These are phyloP conservation scores for Delichon dasypus DNA, from an alignment of 2,797 vertebrate genomes.

Conservation along the genomic window DNA sequence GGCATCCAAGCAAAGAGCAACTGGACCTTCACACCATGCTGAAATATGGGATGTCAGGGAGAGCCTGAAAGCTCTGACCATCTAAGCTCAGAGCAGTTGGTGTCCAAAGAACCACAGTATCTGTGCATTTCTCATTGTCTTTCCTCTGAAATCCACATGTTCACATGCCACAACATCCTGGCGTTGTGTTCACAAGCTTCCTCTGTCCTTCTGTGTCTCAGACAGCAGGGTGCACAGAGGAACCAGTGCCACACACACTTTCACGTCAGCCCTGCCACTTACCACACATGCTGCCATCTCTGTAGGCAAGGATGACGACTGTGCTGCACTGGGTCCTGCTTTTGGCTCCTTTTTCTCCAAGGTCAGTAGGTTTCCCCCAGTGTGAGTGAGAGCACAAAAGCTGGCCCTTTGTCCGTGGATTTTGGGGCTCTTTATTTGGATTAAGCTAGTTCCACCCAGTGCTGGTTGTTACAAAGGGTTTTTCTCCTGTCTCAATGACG, in stretches of 20 bases:
- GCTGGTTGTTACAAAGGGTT: slow-evolving; percentile 60
- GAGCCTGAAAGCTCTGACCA: not conserved
- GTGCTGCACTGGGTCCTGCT: fast-evolving
- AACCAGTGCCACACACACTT: not conserved
- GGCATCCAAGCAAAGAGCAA: not conserved
- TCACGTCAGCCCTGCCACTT: not conserved
- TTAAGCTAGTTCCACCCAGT: slow-evolving; percentile 35
- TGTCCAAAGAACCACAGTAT: not conserved
- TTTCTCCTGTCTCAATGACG: slow-evolving; percentile 66
- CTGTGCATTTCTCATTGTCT: not conserved
- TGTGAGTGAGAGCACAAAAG: slow-evolving; percentile 4
- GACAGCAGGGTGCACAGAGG: not conserved
- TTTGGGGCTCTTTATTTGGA: slow-evolving; percentile 46
- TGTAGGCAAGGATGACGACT: fast-evolving
- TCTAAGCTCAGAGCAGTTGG: not conserved
- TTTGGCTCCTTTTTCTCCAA: not conserved
- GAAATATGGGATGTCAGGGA: not conserved
- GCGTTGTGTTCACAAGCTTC: not conserved
- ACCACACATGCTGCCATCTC: not conserved
- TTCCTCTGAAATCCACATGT: not conserved
- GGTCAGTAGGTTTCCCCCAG: not conserved
- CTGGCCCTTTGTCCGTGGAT: not conserved
- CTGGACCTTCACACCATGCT: not conserved
- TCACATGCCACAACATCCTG: not conserved
- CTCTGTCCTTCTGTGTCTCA: not conserved